These are phyloP conservation scores for Phaenicophaeus curvirostris DNA, from an alignment of 2,797 vertebrate species.

Conservation along the genomic window DNA sequence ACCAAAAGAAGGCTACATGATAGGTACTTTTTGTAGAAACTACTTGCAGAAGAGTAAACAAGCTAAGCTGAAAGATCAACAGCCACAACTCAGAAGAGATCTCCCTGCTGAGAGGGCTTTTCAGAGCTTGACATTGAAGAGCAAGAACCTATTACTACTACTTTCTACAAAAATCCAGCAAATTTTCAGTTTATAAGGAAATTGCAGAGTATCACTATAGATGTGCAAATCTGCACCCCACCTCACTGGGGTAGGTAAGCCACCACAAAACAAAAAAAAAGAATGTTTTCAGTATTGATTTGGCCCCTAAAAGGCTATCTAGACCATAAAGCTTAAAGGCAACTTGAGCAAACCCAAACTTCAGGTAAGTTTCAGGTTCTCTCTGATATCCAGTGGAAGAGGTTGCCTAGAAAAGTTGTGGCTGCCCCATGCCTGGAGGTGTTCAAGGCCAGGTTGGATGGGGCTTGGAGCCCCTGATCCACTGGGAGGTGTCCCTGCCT, in stretches of 20 bases:
- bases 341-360: background rate
- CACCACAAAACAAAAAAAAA: background rate
- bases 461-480: no score
- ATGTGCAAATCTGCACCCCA: background rate
- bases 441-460: no score
- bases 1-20: background rate
- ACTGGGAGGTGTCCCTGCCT: no score
- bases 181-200: background rate
- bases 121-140: background rate
- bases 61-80: background rate
- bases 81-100: background rate
- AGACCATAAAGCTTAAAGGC: background rate
- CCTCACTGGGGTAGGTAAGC: background rate
- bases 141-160: background rate
- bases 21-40: background rate
- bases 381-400: background rate
- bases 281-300: background rate
- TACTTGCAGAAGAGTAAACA: conserved; percentile 1
- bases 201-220: background rate
- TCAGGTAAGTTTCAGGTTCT: background rate
- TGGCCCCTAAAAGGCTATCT: background rate
- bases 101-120: background rate
- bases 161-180: background rate
- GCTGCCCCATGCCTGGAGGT: no score
- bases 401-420: no score